A percentile compares a stretch with the other conserved stretches of the same genome.
These are phyloP conservation scores for Danaus chrysippus DNA, from an alignment of 2,888 invertebrate species.

Conservation along the genomic window DNA sequence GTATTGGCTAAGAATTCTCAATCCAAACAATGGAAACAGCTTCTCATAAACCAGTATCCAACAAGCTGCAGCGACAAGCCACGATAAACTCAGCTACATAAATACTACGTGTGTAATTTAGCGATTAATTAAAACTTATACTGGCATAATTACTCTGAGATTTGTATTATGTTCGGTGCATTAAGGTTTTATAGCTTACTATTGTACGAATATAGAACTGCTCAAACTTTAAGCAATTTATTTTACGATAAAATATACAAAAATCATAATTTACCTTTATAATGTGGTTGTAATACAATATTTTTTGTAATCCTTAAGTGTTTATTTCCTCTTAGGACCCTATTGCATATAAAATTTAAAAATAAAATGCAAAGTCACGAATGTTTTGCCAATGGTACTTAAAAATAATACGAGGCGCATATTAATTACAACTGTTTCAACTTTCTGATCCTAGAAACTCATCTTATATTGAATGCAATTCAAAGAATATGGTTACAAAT, in stretches of 20 bases:
- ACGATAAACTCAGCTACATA: constrained; percentile 50
- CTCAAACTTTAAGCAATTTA: background rate
- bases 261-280: background rate
- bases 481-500: too few species aligned
- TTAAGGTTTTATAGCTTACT: constrained; percentile 45
- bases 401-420: too few species aligned
- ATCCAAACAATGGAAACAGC: constrained; percentile 41
- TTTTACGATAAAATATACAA: background rate
- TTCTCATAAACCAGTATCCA: constrained; percentile 48
- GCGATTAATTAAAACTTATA: constrained; percentile 76
- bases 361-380: too few species aligned
- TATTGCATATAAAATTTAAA: too few species aligned
- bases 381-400: too few species aligned
- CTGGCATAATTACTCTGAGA: constrained; percentile 63
- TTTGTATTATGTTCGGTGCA: constrained; percentile 61
- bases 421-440: constrained; percentile 12
- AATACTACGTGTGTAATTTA: constrained; percentile 68
- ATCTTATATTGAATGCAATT: constrained; percentile 1
- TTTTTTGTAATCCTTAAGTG: too few species aligned
- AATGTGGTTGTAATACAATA: too few species aligned
- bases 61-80: constrained; percentile 46
- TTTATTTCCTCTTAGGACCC: too few species aligned
- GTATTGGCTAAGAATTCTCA: constrained; percentile 9
- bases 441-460: constrained; percentile 7
- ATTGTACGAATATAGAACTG: constrained; percentile 25